phyloP scores from a whole-genome alignment of 1,140 invertebrate species.

The Patella vulgata region DNA sequence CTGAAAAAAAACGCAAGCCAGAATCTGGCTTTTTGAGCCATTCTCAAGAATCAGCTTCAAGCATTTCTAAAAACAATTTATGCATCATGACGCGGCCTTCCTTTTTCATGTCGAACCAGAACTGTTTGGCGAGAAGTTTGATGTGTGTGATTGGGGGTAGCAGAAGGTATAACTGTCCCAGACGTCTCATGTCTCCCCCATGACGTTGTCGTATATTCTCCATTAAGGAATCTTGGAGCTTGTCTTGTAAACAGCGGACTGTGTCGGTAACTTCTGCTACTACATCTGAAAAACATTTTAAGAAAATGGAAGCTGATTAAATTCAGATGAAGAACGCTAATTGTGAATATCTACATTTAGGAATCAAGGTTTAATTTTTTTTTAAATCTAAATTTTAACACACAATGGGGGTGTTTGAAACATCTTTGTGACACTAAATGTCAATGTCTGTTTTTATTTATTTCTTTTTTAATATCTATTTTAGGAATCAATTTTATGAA shows the following conservation, averaged over 20 bases:
- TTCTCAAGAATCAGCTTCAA: conserved; percentile 74
- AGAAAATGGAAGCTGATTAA: too few species aligned
- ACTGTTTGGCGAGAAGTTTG: conserved; percentile 85
- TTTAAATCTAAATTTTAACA: background rate
- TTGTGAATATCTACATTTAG: background rate
- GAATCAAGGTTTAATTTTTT: too few species aligned
- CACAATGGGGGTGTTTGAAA: background rate
- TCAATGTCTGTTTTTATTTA: too few species aligned
- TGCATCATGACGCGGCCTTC: conserved; percentile 93
- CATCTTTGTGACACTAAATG: background rate
- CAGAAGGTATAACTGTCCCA: conserved; percentile 88
- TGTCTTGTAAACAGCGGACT: conserved; percentile 86
- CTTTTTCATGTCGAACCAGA: conserved; percentile 89
- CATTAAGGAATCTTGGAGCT: conserved; percentile 84
- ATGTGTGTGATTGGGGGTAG: conserved; percentile 87
- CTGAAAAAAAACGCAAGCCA: background rate
- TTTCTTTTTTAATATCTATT: too few species aligned
- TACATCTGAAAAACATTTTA: conserved; percentile 77
- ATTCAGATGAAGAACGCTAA: background rate
- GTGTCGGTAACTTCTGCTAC: conserved; percentile 84
- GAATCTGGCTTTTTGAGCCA: background rate
- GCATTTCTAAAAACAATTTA: conserved; percentile 97
- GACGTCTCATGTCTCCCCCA: conserved; percentile 74
- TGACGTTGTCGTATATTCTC: conserved; percentile 77
- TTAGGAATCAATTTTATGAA: too few species aligned